Base-by-base conservation (phyloP, 37 sponge, comb jelly and placozoan species). In the Eunapius fragilis region DNA sequence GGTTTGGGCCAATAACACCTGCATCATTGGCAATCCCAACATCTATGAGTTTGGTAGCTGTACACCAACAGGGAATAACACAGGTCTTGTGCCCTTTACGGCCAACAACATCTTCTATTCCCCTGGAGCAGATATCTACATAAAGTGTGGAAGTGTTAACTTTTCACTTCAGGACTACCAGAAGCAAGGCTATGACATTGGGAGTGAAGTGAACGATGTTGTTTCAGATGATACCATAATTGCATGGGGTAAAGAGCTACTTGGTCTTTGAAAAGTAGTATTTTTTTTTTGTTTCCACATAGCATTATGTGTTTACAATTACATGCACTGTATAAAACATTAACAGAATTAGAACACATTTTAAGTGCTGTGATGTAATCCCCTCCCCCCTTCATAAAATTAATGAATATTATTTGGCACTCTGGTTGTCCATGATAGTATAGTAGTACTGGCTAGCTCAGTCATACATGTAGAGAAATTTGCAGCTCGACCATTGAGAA, bases 61-160 rank as follows among this genome's bases (percentile, higher is more conserved):
- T 48, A 31, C 71, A 6, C 89, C 83, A 37, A 36, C 37, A 17
- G 41, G 41, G 17, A n/a, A 5, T 37, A 37, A 45, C 37, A 82
- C 25, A 12, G 89, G 85, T 6, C 76, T 89, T 4, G 75, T 89
- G 3, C 89, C 89, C 3, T 78, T 84, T 45, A 89, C 89, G 31
- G 85, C 85, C 27, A 41, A 84, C 45, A 89, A 89, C 37, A 79
- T n/a, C 0, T 89, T 89, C 80, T 89, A 84, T 75, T 75, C 89
- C 48, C 85, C 89, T 23, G 79, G 79, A 48, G 49, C 49, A 11
- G 35, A 72, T 23, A 79, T 89, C 37, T 74, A 74, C 69, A 84
- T 89, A 71, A 84, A 78, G 68, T 89, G 89, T 74, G 70, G 78
- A 3, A 69, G 70, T 68, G 31, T 23, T 31, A 72, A 70, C 37